Base-by-base conservation (phyloP, 92 coral and sea anemone species). In the Diadumene lineata region DNA sequence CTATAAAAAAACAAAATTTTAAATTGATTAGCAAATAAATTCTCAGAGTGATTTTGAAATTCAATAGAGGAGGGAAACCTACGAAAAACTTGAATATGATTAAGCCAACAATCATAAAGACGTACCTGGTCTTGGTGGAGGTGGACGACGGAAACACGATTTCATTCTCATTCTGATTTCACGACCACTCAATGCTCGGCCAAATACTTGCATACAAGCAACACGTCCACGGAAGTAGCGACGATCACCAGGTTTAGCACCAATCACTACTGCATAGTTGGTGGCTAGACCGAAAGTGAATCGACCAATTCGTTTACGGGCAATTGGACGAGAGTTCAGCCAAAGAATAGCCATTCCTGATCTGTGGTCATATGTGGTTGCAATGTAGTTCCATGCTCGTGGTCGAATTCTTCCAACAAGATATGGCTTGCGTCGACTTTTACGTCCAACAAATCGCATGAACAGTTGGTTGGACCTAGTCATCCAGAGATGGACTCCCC, bases 401-500 rank as follows among this genome's bases (percentile, higher is more conserved):
- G 16, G 32, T n/a, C 32, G 27, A 7, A 83, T 50, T 57, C 66
- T 70, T 1, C 79, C 29, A 34, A 32, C 50, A 2, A 60, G 21
- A 31, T 38, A 68, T 6, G 81, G 86, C 13, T 22, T 43, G 7
- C 38, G 19, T 19, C 26, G 19, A 64, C 79, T 60, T 50, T 30
- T 31, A 21, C 81, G 81, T 1, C 81, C 74, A 65, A 82, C 84
- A 62, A 87, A 87, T 71, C 81, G 76, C 21, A 78, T 92, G 21
- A 86, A 75, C 68, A 87, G 73, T 2, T 75, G 69, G 56, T 74
- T 33, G 0, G 80, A 34, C 43, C 70, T 50, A 6, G 76, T 81
- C 90, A 90, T 87, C 96, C 96, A 90, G 50, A 90, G 43, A 68
- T 60, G 50, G 4, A 74, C 66, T 0, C 74, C 78, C 81, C 81